Evolutionary conservation across 1,140 invertebrate genomes (phyloP), one percentile per base, ranked within the genome.

Genomic region (Pogonomyrmex barbatus): DNA sequence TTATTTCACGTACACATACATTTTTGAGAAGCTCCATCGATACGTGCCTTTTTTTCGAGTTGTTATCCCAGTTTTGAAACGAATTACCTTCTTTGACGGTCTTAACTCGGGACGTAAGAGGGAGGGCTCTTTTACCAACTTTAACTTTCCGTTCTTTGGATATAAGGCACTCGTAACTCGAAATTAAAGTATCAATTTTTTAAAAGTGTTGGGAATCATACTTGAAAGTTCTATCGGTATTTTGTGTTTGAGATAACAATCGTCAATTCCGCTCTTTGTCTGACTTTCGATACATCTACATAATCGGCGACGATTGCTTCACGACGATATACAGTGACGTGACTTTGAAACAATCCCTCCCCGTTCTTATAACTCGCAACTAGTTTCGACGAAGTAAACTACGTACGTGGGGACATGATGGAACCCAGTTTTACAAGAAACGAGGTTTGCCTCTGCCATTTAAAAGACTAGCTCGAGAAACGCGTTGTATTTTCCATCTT

Each of bases 401-500:
- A 24, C 24, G n/a, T 33, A 17, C 8, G 5, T 77, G 33, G 12
- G 4, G 24, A 70, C 8, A 67, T 8, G 24, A 45, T 8, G 58
- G 30, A 54, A 42, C 9, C 24, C 14, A 82, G 17, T 82, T 82
- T 73, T 45, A 12, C 14, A 47, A 5, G 12, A 82, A 82, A 71
- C 30, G 30, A 82, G 50, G n/a, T 60, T 36, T 45, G 45, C n/a
- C 5, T 62, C 36, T 14, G 6, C 12, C 42, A 12, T 50, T 73
- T 47, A 36, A 68, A 54, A 79, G 62, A 68, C n/a, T 79, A 14
- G 6, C 47, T 42, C 47, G 67, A 60, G 67, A 82, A 82, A 60
- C 14, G 65, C 42, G 54, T 60, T 60, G 45, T 14, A 17, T 82
- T 73, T 71, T 82, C 36, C 67, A 58, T 82, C 50, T 71, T 73